A percentile compares a stretch with the other conserved stretches of the same genome.
Evolutionary conservation across 2,888 invertebrate genomes (phyloP).

Genomic region (Itoplectis maculator): DNA sequence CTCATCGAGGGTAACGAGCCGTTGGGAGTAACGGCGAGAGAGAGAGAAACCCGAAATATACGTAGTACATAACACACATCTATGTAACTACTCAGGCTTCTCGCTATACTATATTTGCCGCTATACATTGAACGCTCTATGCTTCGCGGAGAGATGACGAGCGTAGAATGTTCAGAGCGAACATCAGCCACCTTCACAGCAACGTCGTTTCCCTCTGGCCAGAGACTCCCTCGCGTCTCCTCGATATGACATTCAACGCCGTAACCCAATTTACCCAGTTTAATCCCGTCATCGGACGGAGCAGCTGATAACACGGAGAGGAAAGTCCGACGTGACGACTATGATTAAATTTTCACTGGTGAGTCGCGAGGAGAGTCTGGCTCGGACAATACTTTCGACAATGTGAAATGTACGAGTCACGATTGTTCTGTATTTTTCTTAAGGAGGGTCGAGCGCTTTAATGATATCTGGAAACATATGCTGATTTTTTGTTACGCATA

Average conservation of each 20-base stretch:
- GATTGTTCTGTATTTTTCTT: not conserved
- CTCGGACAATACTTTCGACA: not conserved
- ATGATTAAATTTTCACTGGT: slow-evolving; percentile 42
- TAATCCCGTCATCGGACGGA: slow-evolving; percentile 51
- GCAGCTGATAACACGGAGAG: slow-evolving; percentile 35
- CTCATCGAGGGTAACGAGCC: slow-evolving; percentile 65
- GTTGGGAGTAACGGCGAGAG: slow-evolving; percentile 43
- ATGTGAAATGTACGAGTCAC: too few relatives aligned
- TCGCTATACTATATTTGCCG: too few relatives aligned
- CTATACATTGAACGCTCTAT: too few relatives aligned
- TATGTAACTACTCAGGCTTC: not conserved
- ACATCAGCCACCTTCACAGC: too few relatives aligned
- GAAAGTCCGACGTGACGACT: not conserved
- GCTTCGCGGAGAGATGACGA: slow-evolving; percentile 29
- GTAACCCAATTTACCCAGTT: slow-evolving; percentile 59
- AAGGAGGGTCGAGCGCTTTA: too few relatives aligned
- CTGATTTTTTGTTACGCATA: too few relatives aligned
- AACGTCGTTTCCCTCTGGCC: too few relatives aligned
- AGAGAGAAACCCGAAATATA: slow-evolving; percentile 55
- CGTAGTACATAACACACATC: slow-evolving; percentile 34
- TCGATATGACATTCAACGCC: slow-evolving; percentile 61
- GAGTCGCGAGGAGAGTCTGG: slow-evolving; percentile 45
- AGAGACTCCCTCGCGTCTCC: slow-evolving; percentile 58
- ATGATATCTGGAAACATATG: too few relatives aligned
- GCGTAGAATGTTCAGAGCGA: too few relatives aligned